Base-by-base conservation (phyloP, 2,797 vertebrate species). In the Bovichtus variegatus region DNA sequence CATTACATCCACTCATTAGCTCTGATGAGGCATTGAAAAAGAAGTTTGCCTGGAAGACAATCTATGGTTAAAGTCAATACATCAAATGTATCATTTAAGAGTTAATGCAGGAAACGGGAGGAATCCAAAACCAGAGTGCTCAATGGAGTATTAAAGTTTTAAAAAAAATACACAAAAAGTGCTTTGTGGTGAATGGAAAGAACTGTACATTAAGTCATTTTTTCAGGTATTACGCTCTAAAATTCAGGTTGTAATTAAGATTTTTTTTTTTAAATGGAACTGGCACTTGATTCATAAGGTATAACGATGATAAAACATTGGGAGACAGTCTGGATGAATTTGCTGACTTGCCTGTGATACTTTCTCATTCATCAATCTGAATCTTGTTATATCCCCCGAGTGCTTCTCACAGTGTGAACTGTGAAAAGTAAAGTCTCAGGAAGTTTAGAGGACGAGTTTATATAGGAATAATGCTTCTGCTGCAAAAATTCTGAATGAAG, bases 391-490 rank as follows among this genome's bases (percentile, higher is more conserved):
- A 23, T 76, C 51, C 19, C 40, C 53, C 1, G 9, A 73, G 44
- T 57, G 54, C 53, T 29, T 72, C 41, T 57, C 57, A 38, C 12
- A 31, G 2, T 49, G 63, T 34, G 3, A 65, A 70, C 55, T 71
- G 64, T 71, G 60, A 76, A 70, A 71, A 77, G 51, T 76, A 2
- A 75, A 68, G 53, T 77, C 21, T 51, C 1, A 11, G 12, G 23
- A 27, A 43, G 34, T 71, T 83, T 46, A 29, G 55, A 67, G 63
- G 68, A 70, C 2, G 9, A 40, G 34, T 66, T 74, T 66, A 61
- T 74, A 75, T 34, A 12, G 18, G 10, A 81, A n/a, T 36, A 13
- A 18, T 70, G 57, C 67, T 59, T 77, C 29, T 70, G 53, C 71
- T 60, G 71, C 73, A 76, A 21, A 80, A 63, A 41, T 10, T 51